Percentiles rank a stretch among this genome's conserved stretches.
These are phyloP conservation scores for Cylas formicarius DNA, from an alignment of 1,140 invertebrate species.

Conservation along the genomic window DNA sequence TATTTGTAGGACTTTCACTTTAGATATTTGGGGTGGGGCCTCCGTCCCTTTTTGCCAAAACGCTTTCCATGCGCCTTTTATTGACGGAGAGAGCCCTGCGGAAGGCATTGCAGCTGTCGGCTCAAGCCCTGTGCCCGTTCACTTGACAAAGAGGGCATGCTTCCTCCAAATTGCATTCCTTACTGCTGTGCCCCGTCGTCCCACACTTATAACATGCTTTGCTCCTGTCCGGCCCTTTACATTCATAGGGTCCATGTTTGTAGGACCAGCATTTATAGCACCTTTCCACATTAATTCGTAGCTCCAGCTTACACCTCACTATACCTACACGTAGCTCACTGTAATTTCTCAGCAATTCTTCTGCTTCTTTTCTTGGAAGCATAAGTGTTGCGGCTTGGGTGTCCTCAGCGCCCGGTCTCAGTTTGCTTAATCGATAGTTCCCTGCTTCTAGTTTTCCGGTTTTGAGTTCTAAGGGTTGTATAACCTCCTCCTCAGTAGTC, in stretches of 20 bases:
- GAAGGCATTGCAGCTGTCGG: background rate
- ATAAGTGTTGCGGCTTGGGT: conserved; percentile 10
- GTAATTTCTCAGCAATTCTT: conserved; percentile 3
- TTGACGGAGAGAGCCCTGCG: background rate
- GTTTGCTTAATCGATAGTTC: background rate
- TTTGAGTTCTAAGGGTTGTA: conserved; percentile 3
- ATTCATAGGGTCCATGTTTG: background rate
- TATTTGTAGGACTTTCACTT: conserved; percentile 12
- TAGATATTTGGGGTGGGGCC: too few species aligned
- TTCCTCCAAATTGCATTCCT: background rate
- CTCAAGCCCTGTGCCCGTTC: background rate
- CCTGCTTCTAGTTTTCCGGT: background rate
- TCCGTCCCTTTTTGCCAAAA: too few species aligned
- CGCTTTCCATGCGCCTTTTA: too few species aligned
- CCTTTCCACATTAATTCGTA: conserved; percentile 5
- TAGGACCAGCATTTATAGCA: conserved; percentile 1
- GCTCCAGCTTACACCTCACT: conserved; percentile 9
- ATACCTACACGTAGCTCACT: background rate
- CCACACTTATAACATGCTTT: background rate
- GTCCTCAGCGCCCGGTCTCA: conserved; percentile 2
- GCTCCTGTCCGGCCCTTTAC: conserved; percentile 1
- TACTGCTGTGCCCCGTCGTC: background rate
- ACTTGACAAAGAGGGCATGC: background rate
- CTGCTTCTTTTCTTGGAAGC: conserved; percentile 4
- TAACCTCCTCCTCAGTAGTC: conserved; percentile 4